Base-by-base conservation (phyloP, 2,113 vertebrate species). In the Vimba vimba region DNA sequence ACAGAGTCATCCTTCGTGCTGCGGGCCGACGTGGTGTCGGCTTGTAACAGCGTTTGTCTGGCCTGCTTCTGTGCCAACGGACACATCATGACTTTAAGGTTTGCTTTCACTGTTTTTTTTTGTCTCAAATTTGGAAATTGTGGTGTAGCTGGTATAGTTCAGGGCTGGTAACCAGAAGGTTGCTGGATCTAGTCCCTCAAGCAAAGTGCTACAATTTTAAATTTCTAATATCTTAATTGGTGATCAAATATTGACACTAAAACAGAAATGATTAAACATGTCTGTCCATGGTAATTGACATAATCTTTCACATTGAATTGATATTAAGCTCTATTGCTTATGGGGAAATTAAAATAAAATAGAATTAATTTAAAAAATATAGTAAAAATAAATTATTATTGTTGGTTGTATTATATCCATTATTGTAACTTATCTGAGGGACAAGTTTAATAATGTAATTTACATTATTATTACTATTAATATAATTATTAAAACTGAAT, bases 11-110 rank as follows among this genome's bases (percentile, higher is more conserved):
- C 98, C 79, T 99, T 99, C 88, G 96, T 99, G 39, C 94, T 99
- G 90, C 93, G 95, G 83, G 97, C 97, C 17, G 95, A 98, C 36
- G 94, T 98, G 89, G 97, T 99, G 87, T 95, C 96, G 80, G 93
- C 97, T 94, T 97, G 94, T 87, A 97, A 96, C 95, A 97, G 96
- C 83, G 95, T 97, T 91, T 97, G 98, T 89, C 93, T 99, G 94
- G 97, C 97, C 55, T 98, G 97, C 92, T 99, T 99, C 94, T 99
- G 97, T 90, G 98, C 98, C 87, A 99, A 98, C 68, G 98, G 98
- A 91, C 98, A 99, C 87, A 95, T 99, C 94, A 98, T 98, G 97
- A 97, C 96, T 55, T 95, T 99, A 93, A 99, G 98, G 98, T 99
- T 74, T 30, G 55, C 13, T 15, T 76, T 13, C 1, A 66, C n/a